Conservation (phyloP, 2,797 vertebrate species). For the Neomorphus geoffroyi region DNA sequence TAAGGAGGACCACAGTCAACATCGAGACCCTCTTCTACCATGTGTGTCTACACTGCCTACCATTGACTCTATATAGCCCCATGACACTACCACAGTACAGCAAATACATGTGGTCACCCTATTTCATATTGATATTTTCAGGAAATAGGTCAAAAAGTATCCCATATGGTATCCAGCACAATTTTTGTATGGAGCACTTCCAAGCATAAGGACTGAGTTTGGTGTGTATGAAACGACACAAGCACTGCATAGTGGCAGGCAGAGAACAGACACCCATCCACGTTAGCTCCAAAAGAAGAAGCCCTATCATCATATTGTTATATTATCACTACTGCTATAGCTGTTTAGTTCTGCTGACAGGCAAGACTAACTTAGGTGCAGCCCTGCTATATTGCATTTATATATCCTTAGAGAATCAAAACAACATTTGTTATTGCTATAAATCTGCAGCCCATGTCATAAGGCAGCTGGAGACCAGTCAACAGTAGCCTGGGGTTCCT, state of each 20-base stretch:
- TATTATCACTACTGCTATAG: neutral
- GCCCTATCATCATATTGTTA: neutral
- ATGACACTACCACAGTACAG: neutral
- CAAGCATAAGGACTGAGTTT: neutral
- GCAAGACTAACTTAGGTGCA: neutral
- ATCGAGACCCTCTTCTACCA: neutral
- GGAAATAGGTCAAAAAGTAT: neutral
- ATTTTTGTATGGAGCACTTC: neutral
- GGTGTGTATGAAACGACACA: rapidly evolving
- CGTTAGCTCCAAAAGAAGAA: neutral
- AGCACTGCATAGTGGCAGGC: neutral
- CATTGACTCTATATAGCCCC: neutral
- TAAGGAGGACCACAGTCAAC: neutral
- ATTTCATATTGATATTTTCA: neutral
- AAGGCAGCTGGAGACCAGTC: neutral
- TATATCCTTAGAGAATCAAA: neutral
- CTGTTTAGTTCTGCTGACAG: slow-evolving; percentile 27
- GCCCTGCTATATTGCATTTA: neutral
- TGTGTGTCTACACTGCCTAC: neutral
- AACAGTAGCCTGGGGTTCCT: neutral
- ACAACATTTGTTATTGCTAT: neutral
- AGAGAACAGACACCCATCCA: neutral
- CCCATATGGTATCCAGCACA: neutral
- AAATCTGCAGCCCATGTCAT: neutral
- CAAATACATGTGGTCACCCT: neutral